phyloP scores from a whole-genome alignment of 2,113 vertebrate species.

The Macheiramphus alcinus region DNA sequence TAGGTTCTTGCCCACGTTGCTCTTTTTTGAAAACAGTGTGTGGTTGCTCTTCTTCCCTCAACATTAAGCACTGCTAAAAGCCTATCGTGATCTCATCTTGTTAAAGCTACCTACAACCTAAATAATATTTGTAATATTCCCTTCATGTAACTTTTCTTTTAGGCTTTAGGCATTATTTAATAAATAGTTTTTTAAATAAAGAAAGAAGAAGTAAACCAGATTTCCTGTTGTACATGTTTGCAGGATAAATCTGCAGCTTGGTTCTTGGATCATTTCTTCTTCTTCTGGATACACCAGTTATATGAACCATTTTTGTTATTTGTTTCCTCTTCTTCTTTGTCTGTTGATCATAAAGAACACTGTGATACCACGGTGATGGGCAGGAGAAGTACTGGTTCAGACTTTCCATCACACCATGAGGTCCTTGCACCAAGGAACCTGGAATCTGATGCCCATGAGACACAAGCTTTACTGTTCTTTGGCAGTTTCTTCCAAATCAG shows the following conservation, averaged over 20 bases:
- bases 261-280: not conserved
- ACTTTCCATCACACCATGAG: fast-evolving
- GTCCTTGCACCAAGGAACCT: not conserved
- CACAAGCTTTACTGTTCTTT: not conserved
- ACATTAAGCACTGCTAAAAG: not conserved
- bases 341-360: not conserved
- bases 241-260: not conserved
- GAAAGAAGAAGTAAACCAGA: not conserved
- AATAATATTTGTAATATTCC: not conserved
- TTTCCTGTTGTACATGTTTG: not conserved
- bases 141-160: not conserved
- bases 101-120: not conserved
- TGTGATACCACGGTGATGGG: not conserved
- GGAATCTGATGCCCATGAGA: not conserved
- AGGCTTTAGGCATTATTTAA: not conserved
- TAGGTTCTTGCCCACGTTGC: not conserved
- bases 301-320: not conserved
- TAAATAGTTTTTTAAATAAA: not conserved
- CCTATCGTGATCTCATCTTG: not conserved
- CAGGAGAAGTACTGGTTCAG: not conserved
- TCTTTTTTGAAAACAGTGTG: not conserved
- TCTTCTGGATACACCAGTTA: not conserved
- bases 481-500: not conserved
- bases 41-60: not conserved
- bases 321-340: not conserved